Evolutionary conservation across 1,140 invertebrate genomes (phyloP).

Genomic region (Asbolus verrucosus): DNA sequence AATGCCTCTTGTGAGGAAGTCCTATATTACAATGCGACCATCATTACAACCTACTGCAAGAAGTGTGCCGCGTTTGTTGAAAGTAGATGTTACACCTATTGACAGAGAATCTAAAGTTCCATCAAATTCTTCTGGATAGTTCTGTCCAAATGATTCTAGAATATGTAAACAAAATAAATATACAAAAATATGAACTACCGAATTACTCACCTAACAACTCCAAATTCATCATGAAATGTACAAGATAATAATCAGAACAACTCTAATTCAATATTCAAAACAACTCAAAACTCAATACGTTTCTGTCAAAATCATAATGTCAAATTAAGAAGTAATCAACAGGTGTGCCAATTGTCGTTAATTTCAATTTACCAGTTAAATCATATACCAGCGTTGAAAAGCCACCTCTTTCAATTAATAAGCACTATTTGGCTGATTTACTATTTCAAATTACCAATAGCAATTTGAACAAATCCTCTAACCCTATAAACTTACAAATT

Average conservation of each 20-base stretch:
- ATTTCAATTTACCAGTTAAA: no score
- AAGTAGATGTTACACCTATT: conserved; percentile 94
- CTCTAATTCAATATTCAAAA: no score
- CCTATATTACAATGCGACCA: conserved; percentile 98
- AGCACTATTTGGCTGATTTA: no score
- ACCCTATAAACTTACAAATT: background rate
- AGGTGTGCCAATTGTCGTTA: no score
- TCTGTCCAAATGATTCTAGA: conserved; percentile 97
- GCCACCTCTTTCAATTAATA: no score
- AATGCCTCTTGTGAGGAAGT: conserved; percentile 96
- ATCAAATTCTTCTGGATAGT: conserved; percentile 92
- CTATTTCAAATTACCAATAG: no score
- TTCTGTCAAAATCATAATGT: no score
- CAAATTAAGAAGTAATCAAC: no score
- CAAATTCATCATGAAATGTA: conserved; percentile 78
- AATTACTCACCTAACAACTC: conserved; percentile 75
- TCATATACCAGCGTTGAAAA: no score
- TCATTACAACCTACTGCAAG: conserved; percentile 99
- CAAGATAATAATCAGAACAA: no score
- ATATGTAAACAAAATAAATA: conserved; percentile 62
- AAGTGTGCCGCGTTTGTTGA: conserved; percentile 96
- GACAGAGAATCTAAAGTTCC: conserved; percentile 87
- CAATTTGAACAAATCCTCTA: no score
- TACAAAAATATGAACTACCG: conserved; percentile 49
- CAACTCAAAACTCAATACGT: no score